Evolutionary conservation across 2,888 invertebrate species (phyloP), one percentile per base, ranked within the genome.

Genomic region (Orthosia gothica): DNA sequence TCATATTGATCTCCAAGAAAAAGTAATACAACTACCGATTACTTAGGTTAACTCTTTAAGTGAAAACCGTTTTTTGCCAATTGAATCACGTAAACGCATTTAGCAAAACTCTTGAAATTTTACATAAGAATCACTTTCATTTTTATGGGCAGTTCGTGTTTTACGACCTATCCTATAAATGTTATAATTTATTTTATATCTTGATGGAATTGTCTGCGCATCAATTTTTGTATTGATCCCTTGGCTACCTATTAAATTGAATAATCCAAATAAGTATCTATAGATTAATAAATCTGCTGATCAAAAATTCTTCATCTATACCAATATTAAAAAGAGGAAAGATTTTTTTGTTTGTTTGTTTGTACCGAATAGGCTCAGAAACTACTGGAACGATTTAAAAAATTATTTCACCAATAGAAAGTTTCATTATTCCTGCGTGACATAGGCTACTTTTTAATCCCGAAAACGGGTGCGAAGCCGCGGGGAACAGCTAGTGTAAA

Each of bases 61-160:
- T 40, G 65, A 20, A 40, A 52, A 54, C 16, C 0, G 1, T 20
- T 49, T 64, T 49, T 20, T 65, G 20, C 13, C 5, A 68, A 32
- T 16, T 49, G 12, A 16, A n/a, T 54, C 26, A 23, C 15, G 32
- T 23, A 32, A 64, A 57, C 40, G 18, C 3, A 65, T 57, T 82
- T 54, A 20, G 26, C 26, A 45, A 59, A 55, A n/a, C n/a, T 66
- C 11, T 52, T 49, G 23, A 69, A 69, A 62, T 55, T 66, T 73
- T 74, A 76, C 26, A 70, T 70, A 76, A 78, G 23, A 65, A 49
- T 55, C 13, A 40, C 59, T 79, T 79, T 67, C 47, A 68, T 71
- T 83, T 79, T 80, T 76, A 76, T 68, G 16, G 20, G 20, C 50
- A 26, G 5, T 62, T 75, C 70, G 49, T 72, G 66, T 75, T 69